Percentiles rank a stretch among this genome's conserved stretches.
These are phyloP conservation scores for Adelges cooleyi DNA, from an alignment of 1,140 invertebrate species.

Conservation along the genomic window DNA sequence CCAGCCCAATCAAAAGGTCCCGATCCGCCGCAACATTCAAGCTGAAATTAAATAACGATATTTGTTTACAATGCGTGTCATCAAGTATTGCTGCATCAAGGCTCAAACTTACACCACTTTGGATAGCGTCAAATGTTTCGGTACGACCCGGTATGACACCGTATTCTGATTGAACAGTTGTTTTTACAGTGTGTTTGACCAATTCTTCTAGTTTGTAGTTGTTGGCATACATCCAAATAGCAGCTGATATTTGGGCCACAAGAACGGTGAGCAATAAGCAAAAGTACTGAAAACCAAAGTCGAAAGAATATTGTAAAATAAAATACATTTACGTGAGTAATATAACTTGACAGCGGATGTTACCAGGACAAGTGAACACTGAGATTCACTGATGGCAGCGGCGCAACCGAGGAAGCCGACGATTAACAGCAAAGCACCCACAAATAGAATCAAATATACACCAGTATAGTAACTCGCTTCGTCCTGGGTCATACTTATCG, in stretches of 20 bases:
- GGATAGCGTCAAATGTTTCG: conserved; percentile 56
- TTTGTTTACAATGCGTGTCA: not conserved
- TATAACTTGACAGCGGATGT: too few species aligned
- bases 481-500: conserved; percentile 55
- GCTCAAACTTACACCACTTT: conserved; percentile 48
- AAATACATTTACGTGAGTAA: conserved; percentile 12
- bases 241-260: conserved; percentile 63
- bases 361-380: conserved; percentile 72
- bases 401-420: conserved; percentile 85
- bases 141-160: conserved; percentile 47
- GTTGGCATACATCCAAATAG: conserved; percentile 59
- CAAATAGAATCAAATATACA: conserved; percentile 61
- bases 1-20: conserved; percentile 58
- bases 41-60: conserved; percentile 38
- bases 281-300: conserved; percentile 50
- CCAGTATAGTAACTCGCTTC: conserved; percentile 57
- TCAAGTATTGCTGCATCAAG: too few species aligned
- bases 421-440: conserved; percentile 67
- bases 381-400: conserved; percentile 74
- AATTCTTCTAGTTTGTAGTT: conserved; percentile 51
- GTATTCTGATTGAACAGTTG: conserved; percentile 57
- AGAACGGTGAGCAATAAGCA: conserved; percentile 60
- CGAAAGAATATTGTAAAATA: not conserved
- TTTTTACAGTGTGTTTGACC: conserved; percentile 48
- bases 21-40: conserved; percentile 59